These are phyloP conservation scores for Hippocampus abdominalis DNA, from an alignment of 2,113 vertebrate species.

Conservation along the genomic window DNA sequence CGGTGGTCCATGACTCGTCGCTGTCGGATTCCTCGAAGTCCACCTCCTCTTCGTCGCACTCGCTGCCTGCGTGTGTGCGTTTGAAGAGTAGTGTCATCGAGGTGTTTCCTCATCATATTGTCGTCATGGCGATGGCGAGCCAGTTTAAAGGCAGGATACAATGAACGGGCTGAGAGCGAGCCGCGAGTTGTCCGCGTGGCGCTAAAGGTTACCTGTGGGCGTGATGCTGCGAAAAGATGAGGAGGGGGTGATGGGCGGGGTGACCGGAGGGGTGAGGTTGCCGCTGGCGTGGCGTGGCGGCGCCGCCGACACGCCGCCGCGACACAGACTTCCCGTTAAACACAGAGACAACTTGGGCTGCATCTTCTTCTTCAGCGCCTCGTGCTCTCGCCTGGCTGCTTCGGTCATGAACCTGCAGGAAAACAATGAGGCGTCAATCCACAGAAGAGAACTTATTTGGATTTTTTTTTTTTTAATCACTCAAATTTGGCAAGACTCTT, in stretches of 20 bases:
- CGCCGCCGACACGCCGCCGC: constrained; percentile 82
- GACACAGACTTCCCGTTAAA: constrained; percentile 83
- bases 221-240: constrained; percentile 97
- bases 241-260: constrained; percentile 95
- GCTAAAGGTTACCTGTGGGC: constrained; percentile 76
- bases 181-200: neutral
- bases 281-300: constrained; percentile 92
- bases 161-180: neutral
- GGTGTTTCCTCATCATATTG: no score
- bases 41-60: constrained; percentile 95
- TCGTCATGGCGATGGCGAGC: no score
- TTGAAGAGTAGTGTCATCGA: neutral
- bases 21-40: constrained; percentile 98
- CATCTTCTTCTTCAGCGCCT: constrained; percentile 90
- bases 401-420: constrained; percentile 92
- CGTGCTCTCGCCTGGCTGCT: constrained; percentile 91
- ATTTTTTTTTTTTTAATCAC: no score
- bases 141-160: no score
- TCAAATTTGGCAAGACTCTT: no score
- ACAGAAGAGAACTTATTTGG: neutral
- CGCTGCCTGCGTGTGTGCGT: constrained; percentile 78
- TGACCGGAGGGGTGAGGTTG: constrained; percentile 97
- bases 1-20: constrained; percentile 97
- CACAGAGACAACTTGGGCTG: constrained; percentile 92
- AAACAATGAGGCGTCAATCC: neutral